Evolutionary conservation across 2,888 invertebrate species (phyloP).

Genomic region (Mamestra brassicae): DNA sequence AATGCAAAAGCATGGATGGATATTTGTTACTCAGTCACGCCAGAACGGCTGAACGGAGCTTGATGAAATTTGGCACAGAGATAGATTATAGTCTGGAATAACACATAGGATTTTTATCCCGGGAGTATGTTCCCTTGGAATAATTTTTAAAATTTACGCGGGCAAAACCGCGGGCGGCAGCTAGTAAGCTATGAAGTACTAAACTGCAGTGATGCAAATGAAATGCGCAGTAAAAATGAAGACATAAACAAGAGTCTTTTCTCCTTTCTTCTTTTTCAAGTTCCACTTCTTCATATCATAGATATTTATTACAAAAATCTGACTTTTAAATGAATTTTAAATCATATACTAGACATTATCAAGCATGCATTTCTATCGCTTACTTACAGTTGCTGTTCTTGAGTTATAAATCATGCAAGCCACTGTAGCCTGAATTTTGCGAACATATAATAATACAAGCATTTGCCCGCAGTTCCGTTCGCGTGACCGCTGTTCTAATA

Average conservation of each 20-base stretch:
- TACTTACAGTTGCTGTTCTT: slow-evolving; percentile 35
- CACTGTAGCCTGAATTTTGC: slow-evolving; percentile 53
- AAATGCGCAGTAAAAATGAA: not conserved
- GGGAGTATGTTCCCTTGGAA: no score
- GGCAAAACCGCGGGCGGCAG: no score
- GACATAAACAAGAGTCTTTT: not conserved
- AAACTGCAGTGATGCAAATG: no score
- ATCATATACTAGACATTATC: slow-evolving; percentile 33
- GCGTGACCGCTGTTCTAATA: slow-evolving; percentile 57
- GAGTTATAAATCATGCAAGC: slow-evolving; percentile 58
- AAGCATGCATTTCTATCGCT: slow-evolving; percentile 47
- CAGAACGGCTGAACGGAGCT: no score
- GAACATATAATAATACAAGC: slow-evolving; percentile 61
- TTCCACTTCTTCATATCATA: not conserved
- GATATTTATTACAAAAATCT: slow-evolving; percentile 39
- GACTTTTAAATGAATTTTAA: slow-evolving; percentile 48
- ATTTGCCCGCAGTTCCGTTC: slow-evolving; percentile 65
- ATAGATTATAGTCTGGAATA: no score
- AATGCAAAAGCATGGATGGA: no score
- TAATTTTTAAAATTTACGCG: no score
- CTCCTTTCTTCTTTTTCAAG: not conserved
- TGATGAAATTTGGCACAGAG: no score
- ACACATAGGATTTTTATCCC: no score
- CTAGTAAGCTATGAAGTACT: no score
- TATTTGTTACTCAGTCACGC: no score